A percentile compares a stretch with the other conserved stretches of the same genome.
Conservation (phyloP, 2,888 invertebrate genomes). For the Euzophera pinguis region DNA sequence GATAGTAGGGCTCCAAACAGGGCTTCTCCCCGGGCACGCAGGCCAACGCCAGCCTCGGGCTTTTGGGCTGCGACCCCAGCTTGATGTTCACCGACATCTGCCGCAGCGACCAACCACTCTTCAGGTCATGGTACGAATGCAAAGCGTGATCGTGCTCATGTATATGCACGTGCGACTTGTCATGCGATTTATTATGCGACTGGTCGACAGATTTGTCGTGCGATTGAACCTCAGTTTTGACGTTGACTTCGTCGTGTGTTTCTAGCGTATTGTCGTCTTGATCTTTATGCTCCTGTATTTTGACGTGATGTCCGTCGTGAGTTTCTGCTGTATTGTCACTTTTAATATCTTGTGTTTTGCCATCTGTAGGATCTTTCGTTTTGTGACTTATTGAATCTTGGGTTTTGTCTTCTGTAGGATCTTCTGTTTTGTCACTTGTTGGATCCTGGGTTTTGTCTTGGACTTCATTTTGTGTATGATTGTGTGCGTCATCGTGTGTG, state of each 20-base stretch:
- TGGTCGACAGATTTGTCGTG: not conserved
- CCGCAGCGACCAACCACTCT: constrained; percentile 29
- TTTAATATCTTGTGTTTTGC: no score
- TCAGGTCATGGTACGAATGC: not conserved
- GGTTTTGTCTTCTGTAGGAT: not conserved
- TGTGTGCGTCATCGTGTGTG: not conserved
- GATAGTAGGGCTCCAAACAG: constrained; percentile 53
- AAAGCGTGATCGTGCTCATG: not conserved
- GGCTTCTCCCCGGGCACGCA: constrained; percentile 41
- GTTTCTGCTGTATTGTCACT: no score
- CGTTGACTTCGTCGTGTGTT: not conserved
- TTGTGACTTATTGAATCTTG: no score
- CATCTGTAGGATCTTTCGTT: no score
- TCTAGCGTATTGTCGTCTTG: not conserved
- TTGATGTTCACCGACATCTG: constrained; percentile 39
- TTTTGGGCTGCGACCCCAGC: constrained; percentile 25
- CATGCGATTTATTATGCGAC: not conserved
- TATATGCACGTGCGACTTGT: not conserved
- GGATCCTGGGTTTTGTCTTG: constrained; percentile 1
- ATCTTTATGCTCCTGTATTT: no score
- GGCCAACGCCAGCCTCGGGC: constrained; percentile 35
- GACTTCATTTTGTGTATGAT: not conserved
- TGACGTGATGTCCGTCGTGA: no score
- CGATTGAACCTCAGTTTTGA: not conserved
- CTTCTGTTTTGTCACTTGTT: constrained; percentile 6